Conservation (phyloP, 2,113 vertebrate species). For the Brienomyrus longianalis region DNA sequence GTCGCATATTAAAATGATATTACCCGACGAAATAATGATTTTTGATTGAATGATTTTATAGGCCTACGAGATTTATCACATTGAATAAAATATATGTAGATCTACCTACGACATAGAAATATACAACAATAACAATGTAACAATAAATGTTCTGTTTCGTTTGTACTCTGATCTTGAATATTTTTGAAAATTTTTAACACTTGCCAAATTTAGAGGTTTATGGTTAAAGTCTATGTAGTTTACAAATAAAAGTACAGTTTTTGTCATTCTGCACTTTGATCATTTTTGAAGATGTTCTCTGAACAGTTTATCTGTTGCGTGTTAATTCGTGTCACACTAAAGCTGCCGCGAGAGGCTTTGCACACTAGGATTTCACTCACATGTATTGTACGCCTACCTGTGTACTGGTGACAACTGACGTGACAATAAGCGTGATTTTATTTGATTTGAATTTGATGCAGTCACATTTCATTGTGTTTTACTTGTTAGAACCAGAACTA, state of each 20-base stretch:
- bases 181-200: background rate
- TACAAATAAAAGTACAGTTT: background rate
- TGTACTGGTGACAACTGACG: no score
- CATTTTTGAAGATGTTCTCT: background rate
- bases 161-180: background rate
- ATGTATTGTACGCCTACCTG: no score
- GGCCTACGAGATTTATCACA: background rate
- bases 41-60: background rate
- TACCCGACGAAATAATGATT: background rate
- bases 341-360: no score
- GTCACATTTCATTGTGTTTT: background rate
- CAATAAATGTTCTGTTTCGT: background rate
- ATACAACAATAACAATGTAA: background rate
- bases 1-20: background rate
- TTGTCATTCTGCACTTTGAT: background rate
- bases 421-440: no score
- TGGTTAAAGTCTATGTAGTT: background rate
- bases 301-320: background rate
- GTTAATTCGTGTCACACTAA: no score
- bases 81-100: background rate
- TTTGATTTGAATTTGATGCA: background rate
- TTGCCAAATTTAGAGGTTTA: background rate
- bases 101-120: background rate
- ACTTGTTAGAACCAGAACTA: background rate
- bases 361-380: no score